Evolutionary conservation across 2,797 vertebrate species (phyloP).

Genomic region (Chaetodon trifasciatus): DNA sequence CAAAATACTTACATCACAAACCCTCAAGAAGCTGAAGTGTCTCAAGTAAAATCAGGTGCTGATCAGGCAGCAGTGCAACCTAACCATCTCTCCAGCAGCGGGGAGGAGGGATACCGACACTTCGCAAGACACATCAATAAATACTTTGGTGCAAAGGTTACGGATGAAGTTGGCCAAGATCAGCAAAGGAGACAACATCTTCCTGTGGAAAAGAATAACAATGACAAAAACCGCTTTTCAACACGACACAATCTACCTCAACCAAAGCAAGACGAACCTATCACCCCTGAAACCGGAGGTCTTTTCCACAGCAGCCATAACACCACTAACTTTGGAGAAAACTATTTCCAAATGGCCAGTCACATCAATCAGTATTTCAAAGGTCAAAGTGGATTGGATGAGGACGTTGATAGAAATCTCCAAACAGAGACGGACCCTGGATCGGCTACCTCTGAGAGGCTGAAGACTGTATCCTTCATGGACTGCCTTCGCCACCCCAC

Average conservation of each 20-base stretch:
- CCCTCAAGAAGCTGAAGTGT: conserved; percentile 12
- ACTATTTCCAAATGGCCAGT: conserved; percentile 73
- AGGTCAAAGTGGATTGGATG: conserved; percentile 52
- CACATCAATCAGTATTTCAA: conserved; percentile 83
- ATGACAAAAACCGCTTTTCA: conserved; percentile 15
- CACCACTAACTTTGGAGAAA: conserved; percentile 76
- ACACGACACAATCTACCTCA: conserved; percentile 34
- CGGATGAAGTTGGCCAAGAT: conserved; percentile 38
- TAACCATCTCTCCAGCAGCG: conserved; percentile 36
- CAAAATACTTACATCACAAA: conserved; percentile 15
- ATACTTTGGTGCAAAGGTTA: conserved; percentile 81
- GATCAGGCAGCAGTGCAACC: conserved; percentile 22
- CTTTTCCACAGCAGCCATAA: conserved; percentile 79
- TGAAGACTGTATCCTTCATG: conserved; percentile 65
- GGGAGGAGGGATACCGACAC: conserved; percentile 78
- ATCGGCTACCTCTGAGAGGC: conserved; percentile 17
- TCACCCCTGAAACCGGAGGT: conserved; percentile 38
- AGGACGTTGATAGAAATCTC: conserved; percentile 24
- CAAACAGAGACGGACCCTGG: background rate
- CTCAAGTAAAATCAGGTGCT: conserved; percentile 16
- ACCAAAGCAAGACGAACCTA: conserved; percentile 13
- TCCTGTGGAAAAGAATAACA: conserved; percentile 5
- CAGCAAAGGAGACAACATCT: conserved; percentile 6
- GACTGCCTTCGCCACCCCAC: conserved; percentile 72
- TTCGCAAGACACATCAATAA: conserved; percentile 81